Evolutionary conservation across 2,888 invertebrate species (phyloP), one percentile per base, ranked within the genome.

Genomic region (Fragum sueziense): DNA sequence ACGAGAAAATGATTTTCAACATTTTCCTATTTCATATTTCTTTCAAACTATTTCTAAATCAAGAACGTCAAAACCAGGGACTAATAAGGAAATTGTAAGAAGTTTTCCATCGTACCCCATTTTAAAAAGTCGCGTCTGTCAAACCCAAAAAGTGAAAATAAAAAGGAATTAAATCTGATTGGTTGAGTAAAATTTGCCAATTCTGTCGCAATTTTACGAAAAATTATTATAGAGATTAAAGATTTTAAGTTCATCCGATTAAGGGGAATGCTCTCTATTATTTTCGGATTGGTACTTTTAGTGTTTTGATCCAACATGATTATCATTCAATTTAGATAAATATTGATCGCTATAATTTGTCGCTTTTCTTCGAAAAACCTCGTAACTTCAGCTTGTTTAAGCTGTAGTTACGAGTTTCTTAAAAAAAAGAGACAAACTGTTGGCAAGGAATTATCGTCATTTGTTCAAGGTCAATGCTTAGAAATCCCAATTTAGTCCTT

Each of bases 141-240:
- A 25, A 14, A 47, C n/a, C 25, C 29, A 14, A 33, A 29, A 61
- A 61, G n/a, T 31, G 61, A 33, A 33, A 7, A 33, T 31, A 61
- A 61, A 33, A 31, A 17, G 17, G 61, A 33, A 7, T 57, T 22
- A 57, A 57, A 74, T 31, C 27, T 57, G 76, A 70, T 76, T 70
- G 70, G 59, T 52, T 70, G 82, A 70, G 82, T 82, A 82, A 79
- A 77, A 76, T 31, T 82, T 65, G 41, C 29, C 52, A 34, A 69
- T 69, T 27, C 11, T 65, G 54, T 69, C 73, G 75, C 74, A 82
- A 82, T 76, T 76, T 82, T 76, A 62, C 74, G 78, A 59, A 70
- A 76, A 51, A 71, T 47, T 47, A 41, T 25, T 31, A n/a, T n/a
- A 59, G 70, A 73, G 82, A 82, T 82, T 82, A 82, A 74, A 62